A percentile compares a stretch with the other conserved stretches of the same genome.
phyloP scores from a whole-genome alignment of 2,888 invertebrate species.

The Drosophila anomalata region DNA sequence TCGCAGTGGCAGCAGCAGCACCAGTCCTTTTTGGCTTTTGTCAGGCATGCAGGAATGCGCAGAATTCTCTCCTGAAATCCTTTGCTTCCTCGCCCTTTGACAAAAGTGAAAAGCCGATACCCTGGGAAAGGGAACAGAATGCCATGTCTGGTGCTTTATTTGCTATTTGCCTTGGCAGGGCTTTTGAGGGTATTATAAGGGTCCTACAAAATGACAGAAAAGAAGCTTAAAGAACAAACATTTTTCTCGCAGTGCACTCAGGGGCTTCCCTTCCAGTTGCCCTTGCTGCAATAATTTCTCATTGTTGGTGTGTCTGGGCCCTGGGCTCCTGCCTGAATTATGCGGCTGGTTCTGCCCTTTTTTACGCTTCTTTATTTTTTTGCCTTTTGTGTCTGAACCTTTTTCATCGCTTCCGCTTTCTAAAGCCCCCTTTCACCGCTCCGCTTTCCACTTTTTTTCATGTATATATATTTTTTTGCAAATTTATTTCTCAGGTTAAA shows the following conservation, averaged over 20 bases:
- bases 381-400: constrained; percentile 34
- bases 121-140: constrained; percentile 53
- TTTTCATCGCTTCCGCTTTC: constrained; percentile 41
- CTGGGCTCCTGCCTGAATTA: constrained; percentile 60
- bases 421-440: constrained; percentile 15
- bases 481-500: constrained; percentile 89
- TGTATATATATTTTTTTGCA: background rate
- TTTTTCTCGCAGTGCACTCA: constrained; percentile 6
- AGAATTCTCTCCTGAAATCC: constrained; percentile 36
- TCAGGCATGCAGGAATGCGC: constrained; percentile 52
- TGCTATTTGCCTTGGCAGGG: constrained; percentile 5
- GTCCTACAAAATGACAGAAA: background rate
- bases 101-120: constrained; percentile 28
- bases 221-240: background rate
- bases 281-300: constrained; percentile 69
- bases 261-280: constrained; percentile 2
- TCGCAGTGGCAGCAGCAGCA: constrained; percentile 40
- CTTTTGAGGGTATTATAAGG: constrained; percentile 21
- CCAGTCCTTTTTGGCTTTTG: constrained; percentile 39
- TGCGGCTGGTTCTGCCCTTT: constrained; percentile 48
- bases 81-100: constrained; percentile 19
- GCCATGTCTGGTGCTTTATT: constrained; percentile 17
- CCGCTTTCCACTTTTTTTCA: background rate
- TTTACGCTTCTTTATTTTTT: constrained; percentile 5
- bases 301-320: constrained; percentile 42